Conservation (phyloP, 1,140 invertebrate genomes). For the Alviniconcha marisindica region DNA sequence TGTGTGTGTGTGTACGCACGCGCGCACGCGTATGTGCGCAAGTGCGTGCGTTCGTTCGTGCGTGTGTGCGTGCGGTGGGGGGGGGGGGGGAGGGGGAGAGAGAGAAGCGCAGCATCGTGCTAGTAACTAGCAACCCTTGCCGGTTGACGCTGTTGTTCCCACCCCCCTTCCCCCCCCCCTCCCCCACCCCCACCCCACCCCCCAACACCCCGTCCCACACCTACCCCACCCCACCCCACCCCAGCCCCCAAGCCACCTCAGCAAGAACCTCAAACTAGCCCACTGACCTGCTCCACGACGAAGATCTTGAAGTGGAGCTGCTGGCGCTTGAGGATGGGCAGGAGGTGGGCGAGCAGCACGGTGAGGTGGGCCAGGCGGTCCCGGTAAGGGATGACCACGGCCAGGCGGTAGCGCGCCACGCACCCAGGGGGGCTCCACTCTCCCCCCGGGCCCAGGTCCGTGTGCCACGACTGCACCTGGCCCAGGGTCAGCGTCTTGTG, state of each 20-base stretch:
- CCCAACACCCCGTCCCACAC: not conserved
- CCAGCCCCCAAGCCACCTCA: not conserved
- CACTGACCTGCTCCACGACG: constrained; percentile 88
- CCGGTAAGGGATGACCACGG: constrained; percentile 79
- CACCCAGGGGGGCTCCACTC: constrained; percentile 61
- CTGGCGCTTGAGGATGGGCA: constrained; percentile 92
- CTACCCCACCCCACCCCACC: not conserved
- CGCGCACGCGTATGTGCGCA: not conserved
- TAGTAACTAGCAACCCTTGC: not conserved
- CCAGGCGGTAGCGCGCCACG: constrained; percentile 61
- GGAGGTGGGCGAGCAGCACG: constrained; percentile 91
- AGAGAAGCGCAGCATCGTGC: not conserved
- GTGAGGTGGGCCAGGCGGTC: constrained; percentile 88
- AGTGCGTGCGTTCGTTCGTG: no score
- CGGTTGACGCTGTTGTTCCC: not conserved
- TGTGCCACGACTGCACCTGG: constrained; percentile 46
- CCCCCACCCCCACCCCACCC: not conserved
- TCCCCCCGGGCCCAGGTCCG: constrained; percentile 54
- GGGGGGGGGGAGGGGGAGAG: no score
- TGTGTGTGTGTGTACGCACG: not conserved
- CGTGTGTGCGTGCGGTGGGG: no score
- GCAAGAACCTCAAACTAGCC: no score
- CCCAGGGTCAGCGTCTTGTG: constrained; percentile 35
- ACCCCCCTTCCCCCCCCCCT: not conserved
- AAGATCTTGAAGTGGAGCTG: constrained; percentile 93